Base-by-base conservation (phyloP, 2,797 vertebrate genomes). In the Trematomus bernacchii region DNA sequence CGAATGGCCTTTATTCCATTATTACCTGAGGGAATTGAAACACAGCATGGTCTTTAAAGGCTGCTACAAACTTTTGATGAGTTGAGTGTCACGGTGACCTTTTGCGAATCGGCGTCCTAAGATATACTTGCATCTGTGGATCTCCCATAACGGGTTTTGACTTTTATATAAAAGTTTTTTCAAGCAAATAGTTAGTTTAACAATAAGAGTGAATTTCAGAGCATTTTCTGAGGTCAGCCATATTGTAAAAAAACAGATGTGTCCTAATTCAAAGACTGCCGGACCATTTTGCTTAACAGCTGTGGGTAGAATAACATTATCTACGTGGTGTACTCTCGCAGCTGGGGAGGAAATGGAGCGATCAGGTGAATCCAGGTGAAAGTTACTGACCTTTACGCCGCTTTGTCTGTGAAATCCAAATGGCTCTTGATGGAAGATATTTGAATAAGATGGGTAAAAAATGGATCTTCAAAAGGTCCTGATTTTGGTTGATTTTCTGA, bases 321-420 rank as follows among this genome's bases (percentile, higher is more conserved):
- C 73, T 66, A 15, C 19, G 60, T 64, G 65, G 71, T 81, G 67
- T 37, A 50, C 60, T 71, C 63, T 67, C 73, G 54, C 87, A 89
- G 84, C 85, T 89, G 88, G 66, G 48, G 76, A 80, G 71, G 71
- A 85, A 90, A 89, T 62, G 69, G 87, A 83, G 30, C 85, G 4
- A 77, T 85, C 87, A 91, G 80, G 84, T 86, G 87, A 83, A 87
- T 84, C 83, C 87, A 88, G 77, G 58, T 70, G 78, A 85, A 88
- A 87, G 70, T 66, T 73, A 77, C 71, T 3, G 71, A 66, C 50
- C 73, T 75, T 80, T 77, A 81, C 15, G 10, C 55, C 62, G 72
- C 74, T 77, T 51, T 37, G 61, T n/a, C 78, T 58, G 42, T 70
- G 37, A 65, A 73, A 76, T 73, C 60, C 60, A 52, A 74, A 77